Evolutionary conservation across 2,888 invertebrate species (phyloP), one percentile per base, ranked within the genome.

Genomic region (Pristionchus fissidentatus): DNA sequence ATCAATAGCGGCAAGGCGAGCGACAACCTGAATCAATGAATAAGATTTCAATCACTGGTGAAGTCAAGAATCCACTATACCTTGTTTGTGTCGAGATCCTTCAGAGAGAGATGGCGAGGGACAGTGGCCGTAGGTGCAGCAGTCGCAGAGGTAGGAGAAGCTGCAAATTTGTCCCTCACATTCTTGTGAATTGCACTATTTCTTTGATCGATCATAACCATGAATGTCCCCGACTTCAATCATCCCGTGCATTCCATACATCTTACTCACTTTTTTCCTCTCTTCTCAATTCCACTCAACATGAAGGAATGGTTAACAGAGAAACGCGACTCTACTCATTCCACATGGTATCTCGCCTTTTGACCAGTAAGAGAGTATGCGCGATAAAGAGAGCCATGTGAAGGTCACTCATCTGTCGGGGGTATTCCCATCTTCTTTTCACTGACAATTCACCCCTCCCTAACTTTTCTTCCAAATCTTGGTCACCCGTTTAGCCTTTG

Each of bases 1-100:
- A 38, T 84, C 84, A 8, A 84, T 62, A 13, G 77, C 52, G 13
- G 83, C 41, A 19, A 84, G 78, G 15, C 84, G 84, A 4, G 84
- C 57, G 3, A 84, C 35, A 32, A 84, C 84, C 78, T 84, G 35
- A 38, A 38, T 29, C 13, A 8, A 4, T 8, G 13, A 38, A 5
- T 3, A 5, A 66, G n/a, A n/a, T n/a, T n/a, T 80, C 15, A n/a
- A 60, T 49, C 13, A 80, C 41, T 66, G 57, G 29, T 29, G 57
- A 57, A 66, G 19, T 66, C 35, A 62, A 1, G 35, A 10, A 5
- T 19, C 35, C 62, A 35, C 26, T 57, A 43, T 22, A 78, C 78
- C 78, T 78, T 78, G 52, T 78, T 43, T n/a, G 55, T 55, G 41
- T 78, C 78, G 19, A 78, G 78, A 19, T 78, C 78, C 52, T 78